Conservation (phyloP, 2,113 vertebrate genomes). For the Hiodon alosoides region DNA sequence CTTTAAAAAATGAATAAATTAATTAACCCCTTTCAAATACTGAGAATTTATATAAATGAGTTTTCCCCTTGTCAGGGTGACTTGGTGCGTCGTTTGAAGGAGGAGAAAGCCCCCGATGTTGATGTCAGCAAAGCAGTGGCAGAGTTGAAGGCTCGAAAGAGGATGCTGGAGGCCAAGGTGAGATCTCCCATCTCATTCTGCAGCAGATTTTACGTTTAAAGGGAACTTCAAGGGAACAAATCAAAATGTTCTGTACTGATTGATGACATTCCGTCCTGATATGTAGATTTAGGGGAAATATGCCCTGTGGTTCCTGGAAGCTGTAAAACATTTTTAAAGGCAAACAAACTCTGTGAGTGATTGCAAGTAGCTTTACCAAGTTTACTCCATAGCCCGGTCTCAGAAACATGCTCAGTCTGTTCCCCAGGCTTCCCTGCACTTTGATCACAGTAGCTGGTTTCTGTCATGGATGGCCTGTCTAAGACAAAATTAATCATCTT, state of each 20-base stretch:
- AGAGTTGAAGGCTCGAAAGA: conserved; percentile 89
- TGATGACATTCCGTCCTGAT: no score
- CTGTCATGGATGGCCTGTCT: no score
- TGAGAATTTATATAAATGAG: not conserved
- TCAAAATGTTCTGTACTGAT: no score
- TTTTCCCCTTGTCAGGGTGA: conserved; percentile 70
- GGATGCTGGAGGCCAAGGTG: conserved; percentile 85
- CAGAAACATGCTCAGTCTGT: conserved; percentile 1
- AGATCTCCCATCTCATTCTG: conserved; percentile 20
- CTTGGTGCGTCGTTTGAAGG: conserved; percentile 84
- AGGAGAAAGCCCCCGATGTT: conserved; percentile 81
- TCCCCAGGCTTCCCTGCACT: no score
- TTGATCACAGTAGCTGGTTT: no score
- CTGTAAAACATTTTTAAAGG: conserved; percentile 18
- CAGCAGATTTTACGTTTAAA: not conserved
- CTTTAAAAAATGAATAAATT: no score
- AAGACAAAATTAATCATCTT: no score
- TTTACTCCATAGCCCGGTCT: conserved; percentile 16
- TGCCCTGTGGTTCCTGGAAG: conserved; percentile 25
- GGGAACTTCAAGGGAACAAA: not conserved
- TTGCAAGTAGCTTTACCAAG: not conserved
- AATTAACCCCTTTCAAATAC: no score
- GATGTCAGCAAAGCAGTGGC: conserved; percentile 90
- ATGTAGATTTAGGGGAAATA: no score
- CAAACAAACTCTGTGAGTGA: conserved; percentile 10